These are phyloP conservation scores for Papilio helenus DNA, from an alignment of 1,140 invertebrate species.

Conservation along the genomic window DNA sequence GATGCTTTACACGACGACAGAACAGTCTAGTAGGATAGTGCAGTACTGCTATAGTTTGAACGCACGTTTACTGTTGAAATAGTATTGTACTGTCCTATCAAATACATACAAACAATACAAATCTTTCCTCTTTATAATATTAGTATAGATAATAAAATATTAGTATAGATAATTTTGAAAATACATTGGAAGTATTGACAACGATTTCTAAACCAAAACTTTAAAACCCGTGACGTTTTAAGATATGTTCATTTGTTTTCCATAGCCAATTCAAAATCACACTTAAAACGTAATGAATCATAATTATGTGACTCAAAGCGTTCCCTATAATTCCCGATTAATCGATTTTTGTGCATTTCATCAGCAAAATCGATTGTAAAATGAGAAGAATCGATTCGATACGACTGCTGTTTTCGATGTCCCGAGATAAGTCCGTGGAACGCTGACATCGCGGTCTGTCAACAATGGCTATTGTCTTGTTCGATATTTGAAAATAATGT, in stretches of 20 bases:
- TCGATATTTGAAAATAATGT: conserved; percentile 64
- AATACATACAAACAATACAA: no score
- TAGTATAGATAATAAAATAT: no score
- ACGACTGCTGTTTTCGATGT: conserved; percentile 52
- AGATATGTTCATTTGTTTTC: no score
- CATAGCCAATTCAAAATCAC: no score
- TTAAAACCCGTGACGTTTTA: no score
- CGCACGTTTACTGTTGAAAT: background rate
- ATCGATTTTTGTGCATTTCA: conserved; percentile 47
- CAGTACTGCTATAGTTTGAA: background rate
- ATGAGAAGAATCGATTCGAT: conserved; percentile 52
- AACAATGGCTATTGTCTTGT: conserved; percentile 71
- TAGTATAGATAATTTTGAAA: no score
- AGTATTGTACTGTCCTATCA: background rate
- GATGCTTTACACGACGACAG: background rate
- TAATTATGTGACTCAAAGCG: conserved; percentile 12
- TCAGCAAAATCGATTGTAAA: conserved; percentile 59
- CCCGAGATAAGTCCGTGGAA: conserved; percentile 50
- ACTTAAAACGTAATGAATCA: no score
- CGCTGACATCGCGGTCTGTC: conserved; percentile 59
- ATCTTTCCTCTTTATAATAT: no score
- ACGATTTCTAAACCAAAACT: no score
- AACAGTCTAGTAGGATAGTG: background rate
- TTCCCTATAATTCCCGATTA: conserved; percentile 30
- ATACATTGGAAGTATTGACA: no score